Percentiles rank a stretch among this genome's conserved stretches.
phyloP scores from a whole-genome alignment of 2,113 vertebrate genomes.

The Cebus imitator region DNA sequence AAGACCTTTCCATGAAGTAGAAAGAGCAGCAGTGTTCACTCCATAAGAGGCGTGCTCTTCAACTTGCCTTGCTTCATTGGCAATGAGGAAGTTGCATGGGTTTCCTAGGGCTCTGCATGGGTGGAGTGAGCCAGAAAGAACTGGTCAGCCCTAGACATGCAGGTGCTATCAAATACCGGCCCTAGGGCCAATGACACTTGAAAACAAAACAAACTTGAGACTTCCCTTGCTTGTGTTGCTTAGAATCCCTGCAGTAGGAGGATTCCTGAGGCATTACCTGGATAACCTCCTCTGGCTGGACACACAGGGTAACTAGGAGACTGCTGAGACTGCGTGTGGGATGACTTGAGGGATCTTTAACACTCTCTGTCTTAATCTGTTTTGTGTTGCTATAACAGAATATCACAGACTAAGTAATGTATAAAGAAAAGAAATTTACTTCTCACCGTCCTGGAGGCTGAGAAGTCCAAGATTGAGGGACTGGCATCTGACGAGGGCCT shows the following conservation, averaged over 20 bases:
- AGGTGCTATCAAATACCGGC: constrained; percentile 38
- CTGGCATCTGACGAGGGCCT: background rate
- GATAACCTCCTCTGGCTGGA: background rate
- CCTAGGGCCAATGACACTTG: background rate
- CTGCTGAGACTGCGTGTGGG: too few species aligned
- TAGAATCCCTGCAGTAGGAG: background rate
- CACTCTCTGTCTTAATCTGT: background rate
- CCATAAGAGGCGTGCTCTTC: constrained; percentile 67
- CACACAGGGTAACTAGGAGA: too few species aligned
- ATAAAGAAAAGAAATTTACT: background rate
- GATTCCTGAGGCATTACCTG: background rate
- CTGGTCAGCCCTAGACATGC: constrained; percentile 33
- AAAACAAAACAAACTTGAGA: background rate
- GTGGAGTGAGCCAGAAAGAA: constrained; percentile 59
- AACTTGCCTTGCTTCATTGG: constrained; percentile 46
- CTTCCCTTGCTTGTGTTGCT: background rate
- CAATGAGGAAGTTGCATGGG: constrained; percentile 53
- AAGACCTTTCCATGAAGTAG: constrained; percentile 69
- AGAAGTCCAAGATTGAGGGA: background rate
- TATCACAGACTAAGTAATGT: background rate
- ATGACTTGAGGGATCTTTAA: background rate
- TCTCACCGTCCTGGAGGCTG: background rate
- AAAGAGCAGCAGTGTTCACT: constrained; percentile 51
- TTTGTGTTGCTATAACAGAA: background rate
- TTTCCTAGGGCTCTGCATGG: constrained; percentile 26